Evolutionary conservation across 2,113 vertebrate genomes (phyloP).

Genomic region (Scolopax mira): DNA sequence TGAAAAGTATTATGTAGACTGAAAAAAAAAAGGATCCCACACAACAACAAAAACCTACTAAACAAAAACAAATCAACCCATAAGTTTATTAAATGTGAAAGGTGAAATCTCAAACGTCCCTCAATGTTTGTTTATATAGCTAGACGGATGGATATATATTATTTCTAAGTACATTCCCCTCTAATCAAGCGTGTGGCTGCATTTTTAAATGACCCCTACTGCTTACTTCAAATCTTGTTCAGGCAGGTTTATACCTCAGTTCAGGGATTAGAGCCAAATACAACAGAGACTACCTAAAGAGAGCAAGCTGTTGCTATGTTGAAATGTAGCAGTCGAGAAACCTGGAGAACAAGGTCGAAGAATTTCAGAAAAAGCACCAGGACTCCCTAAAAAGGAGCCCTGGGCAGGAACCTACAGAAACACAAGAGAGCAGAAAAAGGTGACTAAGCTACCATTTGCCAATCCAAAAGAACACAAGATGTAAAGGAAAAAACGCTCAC

Average conservation of each 20-base stretch:
- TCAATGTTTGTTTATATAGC: not conserved
- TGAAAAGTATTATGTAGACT: not conserved
- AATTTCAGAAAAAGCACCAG: not conserved
- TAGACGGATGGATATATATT: not conserved
- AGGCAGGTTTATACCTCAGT: constrained; percentile 52
- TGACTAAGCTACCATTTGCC: not conserved
- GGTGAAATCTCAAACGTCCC: not conserved
- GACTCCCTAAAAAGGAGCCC: not conserved
- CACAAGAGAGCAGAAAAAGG: not conserved
- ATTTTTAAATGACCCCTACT: constrained; percentile 53
- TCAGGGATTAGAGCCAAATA: constrained; percentile 50
- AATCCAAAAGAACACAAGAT: not conserved
- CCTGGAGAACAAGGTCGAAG: not conserved
- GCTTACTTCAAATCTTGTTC: constrained; percentile 38
- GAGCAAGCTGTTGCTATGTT: constrained; percentile 39
- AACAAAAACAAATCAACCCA: not conserved
- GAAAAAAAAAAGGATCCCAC: not conserved
- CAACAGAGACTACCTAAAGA: constrained; percentile 56
- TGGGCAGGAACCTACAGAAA: not conserved
- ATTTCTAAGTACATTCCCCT: not conserved
- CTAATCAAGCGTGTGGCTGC: constrained; percentile 26
- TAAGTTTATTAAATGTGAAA: not conserved
- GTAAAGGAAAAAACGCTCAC: not conserved
- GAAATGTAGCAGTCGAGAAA: not conserved
- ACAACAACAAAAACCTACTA: not conserved